Base-by-base conservation (phyloP, 2,888 invertebrate species). In the Cryptosula pallasiana region DNA sequence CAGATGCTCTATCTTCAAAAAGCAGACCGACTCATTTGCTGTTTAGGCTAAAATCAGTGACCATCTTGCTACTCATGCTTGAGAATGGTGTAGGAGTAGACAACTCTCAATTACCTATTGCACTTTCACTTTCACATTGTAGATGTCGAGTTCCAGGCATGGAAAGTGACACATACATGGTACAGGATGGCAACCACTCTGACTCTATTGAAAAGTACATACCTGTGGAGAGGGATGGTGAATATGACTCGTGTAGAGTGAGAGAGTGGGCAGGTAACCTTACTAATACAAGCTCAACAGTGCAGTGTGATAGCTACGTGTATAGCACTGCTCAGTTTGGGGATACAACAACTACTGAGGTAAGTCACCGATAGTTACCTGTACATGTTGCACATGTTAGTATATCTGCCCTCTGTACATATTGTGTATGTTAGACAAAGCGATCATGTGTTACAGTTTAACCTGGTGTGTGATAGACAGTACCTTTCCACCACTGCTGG, bases 301-400 rank as follows among this genome's bases (percentile, higher is more conserved):
- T 13, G 29, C 25, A 5, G n/a, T 63, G 63, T 32, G n/a, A 63
- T 27, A 63, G 63, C 63, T 63, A 63, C 27, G 63, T 63, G 2
- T 63, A 63, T 32, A 27, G 13, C 32, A 63, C 25, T 25, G 32
- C 29, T 63, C 2, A 9, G 34, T 63, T 63, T 34, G 34, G 13
- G 27, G 63, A 63, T 25, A 63, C 63, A 20, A 63, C 63, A 9
- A 34, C 34, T 13, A 63, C 63, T 3, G 25, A 63, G 63, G 63
- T 63, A n/a, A 23, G 57, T 57, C 20, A 45, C 45, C 45, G 9
- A 20, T 45, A 45, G 45, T 45, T 45, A 20, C 20, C 9, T 45
- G 45, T 20, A 13, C 45, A 13, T 45, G 45, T 45, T 45, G 45
- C 20, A 45, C 45, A 45, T 45, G 45, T 45, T 13, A 20, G 9